Conservation (phyloP, 2,113 vertebrate species). For the Larimichthys crocea region DNA sequence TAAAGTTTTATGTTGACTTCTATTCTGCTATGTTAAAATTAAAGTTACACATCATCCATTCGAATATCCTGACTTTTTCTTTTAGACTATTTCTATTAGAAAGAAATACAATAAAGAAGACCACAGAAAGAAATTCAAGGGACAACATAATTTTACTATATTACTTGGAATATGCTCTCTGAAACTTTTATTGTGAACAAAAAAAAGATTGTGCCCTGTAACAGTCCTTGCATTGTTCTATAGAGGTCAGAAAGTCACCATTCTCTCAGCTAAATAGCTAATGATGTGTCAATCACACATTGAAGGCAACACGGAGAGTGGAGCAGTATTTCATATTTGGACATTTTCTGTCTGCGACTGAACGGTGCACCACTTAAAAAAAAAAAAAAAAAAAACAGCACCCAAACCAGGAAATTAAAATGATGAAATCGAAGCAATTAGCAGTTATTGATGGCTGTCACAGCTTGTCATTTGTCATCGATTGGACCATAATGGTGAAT, state of each 20-base stretch:
- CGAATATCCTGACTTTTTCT: background rate
- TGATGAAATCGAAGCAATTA: background rate
- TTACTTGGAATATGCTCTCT: background rate
- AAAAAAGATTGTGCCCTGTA: background rate
- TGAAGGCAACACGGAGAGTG: background rate
- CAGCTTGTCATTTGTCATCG: background rate
- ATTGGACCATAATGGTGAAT: background rate
- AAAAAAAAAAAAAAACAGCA: background rate
- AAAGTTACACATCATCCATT: background rate
- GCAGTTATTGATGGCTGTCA: background rate
- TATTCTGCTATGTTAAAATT: background rate
- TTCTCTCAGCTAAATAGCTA: background rate
- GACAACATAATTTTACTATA: background rate
- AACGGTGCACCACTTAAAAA: background rate
- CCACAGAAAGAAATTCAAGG: background rate
- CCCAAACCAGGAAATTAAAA: background rate
- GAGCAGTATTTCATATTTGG: background rate
- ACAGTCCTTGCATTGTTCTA: background rate
- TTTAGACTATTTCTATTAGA: too few relatives aligned
- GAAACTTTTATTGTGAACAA: background rate
- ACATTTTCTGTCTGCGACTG: background rate
- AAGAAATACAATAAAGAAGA: background rate
- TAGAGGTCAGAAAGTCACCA: background rate
- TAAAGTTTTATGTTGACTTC: background rate
- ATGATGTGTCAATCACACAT: slow-evolving; percentile 9